Evolutionary conservation across 1,140 invertebrate species (phyloP).

Genomic region (Bemisia tabaci): DNA sequence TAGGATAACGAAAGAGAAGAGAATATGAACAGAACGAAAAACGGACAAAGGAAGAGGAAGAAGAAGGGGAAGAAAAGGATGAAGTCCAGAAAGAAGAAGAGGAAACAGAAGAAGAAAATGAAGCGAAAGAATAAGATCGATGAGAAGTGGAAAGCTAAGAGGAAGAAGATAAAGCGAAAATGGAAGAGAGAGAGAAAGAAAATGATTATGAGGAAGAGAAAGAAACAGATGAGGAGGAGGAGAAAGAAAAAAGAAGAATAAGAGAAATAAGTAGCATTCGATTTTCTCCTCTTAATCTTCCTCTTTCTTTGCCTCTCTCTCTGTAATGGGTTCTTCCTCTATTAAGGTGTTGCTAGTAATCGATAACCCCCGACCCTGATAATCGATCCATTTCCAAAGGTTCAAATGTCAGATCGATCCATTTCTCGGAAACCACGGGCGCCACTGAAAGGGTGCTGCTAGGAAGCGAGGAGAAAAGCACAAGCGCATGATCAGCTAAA

Average conservation of each 20-base stretch:
- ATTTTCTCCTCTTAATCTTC: background rate
- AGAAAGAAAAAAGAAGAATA: background rate
- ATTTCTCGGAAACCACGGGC: too few species aligned
- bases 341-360: too few species aligned
- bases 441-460: too few species aligned
- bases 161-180: background rate
- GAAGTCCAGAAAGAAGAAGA: background rate
- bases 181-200: background rate
- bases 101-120: background rate
- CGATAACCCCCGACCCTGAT: too few species aligned
- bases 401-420: too few species aligned
- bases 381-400: too few species aligned
- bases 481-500: background rate
- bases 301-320: background rate
- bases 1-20: background rate
- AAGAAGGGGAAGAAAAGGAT: background rate
- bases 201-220: background rate
- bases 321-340: too few species aligned
- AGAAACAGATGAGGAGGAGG: background rate
- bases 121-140: background rate
- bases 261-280: background rate
- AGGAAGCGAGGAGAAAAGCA: background rate
- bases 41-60: background rate
- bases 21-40: background rate
- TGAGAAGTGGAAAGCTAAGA: background rate